Base-by-base conservation (phyloP, 2,797 vertebrate species). In the Rhodeus uyekii region DNA sequence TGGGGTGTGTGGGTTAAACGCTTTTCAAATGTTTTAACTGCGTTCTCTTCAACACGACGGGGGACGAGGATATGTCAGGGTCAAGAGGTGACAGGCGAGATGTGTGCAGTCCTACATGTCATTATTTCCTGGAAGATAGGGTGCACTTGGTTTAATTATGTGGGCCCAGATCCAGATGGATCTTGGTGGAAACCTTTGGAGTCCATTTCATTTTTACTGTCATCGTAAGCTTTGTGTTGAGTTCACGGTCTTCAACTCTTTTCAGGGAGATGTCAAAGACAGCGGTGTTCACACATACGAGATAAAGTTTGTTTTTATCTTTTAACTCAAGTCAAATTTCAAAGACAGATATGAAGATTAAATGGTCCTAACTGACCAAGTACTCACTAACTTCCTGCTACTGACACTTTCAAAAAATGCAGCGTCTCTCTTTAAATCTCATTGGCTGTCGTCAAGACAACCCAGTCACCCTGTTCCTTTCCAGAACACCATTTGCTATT, bases 401-500 rank as follows among this genome's bases (percentile, higher is more conserved):
- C 22, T 14, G 24, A 50, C 4, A 7, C 74, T 75, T 84, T 61
- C 22, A 53, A 83, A 55, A 85, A 85, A 88, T 84, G 80, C 86
- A 67, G 13, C 3, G 27, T 24, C 84, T 7, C 55, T 60, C 24
- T 29, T 27, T 27, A 14, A n/a, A 91, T 89, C 71, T 84, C 89
- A n/a, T 61, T 84, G 53, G 63, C 81, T 80, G 61, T 77, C 67
- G 84, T 84, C 88, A 86, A 90, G 86, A 90, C 89, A 91, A 91
- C 91, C 38, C 81, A 87, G 89, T 91, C 90, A 38, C 81, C 87
- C 87, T 88, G 80, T 85, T 88, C 86, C 86, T 84, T 58, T 81
- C 64, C 84, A 81, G 75, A 86, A 82, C 83, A 74, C 83, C 88
- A 87, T 87, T 90, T 87, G 73, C 89, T 89, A 88, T 89, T 87